These are phyloP conservation scores for Paramormyrops kingsleyae DNA, from an alignment of 2,113 vertebrate genomes.

Conservation along the genomic window DNA sequence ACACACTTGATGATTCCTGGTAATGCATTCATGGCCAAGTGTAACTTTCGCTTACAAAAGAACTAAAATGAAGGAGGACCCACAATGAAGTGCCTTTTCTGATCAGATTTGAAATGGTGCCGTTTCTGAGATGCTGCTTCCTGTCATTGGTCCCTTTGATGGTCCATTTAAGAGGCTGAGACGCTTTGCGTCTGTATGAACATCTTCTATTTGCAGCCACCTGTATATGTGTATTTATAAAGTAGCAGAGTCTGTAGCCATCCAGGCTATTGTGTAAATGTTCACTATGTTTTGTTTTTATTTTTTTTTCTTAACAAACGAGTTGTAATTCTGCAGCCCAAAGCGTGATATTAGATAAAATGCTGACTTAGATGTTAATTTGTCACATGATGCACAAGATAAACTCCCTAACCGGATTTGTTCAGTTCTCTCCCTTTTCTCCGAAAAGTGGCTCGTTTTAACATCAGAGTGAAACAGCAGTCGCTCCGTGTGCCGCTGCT, in stretches of 20 bases:
- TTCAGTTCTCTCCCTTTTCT: neutral
- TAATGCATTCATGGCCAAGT: neutral
- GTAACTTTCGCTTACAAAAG: neutral
- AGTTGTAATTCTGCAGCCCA: neutral
- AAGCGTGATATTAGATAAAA: neutral
- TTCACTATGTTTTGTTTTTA: neutral
- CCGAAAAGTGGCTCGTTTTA: neutral
- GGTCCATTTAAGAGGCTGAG: neutral
- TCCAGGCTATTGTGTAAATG: neutral
- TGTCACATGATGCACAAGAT: neutral
- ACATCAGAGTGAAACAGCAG: neutral
- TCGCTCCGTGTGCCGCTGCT: neutral
- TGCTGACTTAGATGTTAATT: neutral
- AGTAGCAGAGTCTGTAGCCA: neutral
- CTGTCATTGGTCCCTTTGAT: neutral
- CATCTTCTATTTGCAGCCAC: too few species aligned
- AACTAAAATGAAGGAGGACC: neutral
- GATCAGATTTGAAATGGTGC: neutral
- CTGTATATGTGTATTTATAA: neutral
- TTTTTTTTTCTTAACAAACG: neutral
- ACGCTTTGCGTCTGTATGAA: neutral
- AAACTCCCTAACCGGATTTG: neutral
- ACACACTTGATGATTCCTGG: neutral
- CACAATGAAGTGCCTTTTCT: neutral
- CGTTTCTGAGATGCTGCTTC: neutral